These are phyloP conservation scores for Limnephilus marmoratus DNA, from an alignment of 2,888 invertebrate species.

Conservation along the genomic window DNA sequence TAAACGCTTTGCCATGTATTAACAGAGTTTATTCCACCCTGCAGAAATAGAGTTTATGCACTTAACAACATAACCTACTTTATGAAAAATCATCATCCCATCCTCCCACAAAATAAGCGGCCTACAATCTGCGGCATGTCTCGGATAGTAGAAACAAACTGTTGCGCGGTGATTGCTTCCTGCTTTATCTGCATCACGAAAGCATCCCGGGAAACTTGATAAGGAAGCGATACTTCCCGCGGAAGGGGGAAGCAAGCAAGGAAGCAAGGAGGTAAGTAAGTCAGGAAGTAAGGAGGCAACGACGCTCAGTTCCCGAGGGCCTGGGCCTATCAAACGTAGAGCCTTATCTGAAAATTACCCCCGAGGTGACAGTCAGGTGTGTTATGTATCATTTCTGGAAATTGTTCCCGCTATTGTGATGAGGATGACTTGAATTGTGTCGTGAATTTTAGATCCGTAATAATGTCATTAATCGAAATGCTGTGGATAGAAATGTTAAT, in stretches of 20 bases:
- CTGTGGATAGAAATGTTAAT: background rate
- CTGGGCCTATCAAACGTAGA: constrained; percentile 55
- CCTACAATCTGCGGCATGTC: background rate
- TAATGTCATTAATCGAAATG: background rate
- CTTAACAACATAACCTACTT: background rate
- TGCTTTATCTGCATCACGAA: background rate
- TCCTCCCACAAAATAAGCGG: background rate
- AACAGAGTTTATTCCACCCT: too few species aligned
- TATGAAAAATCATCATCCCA: background rate
- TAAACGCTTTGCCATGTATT: background rate
- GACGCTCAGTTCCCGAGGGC: constrained; percentile 30
- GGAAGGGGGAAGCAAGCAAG: constrained; percentile 37
- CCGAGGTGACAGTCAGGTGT: background rate
- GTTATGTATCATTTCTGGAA: background rate
- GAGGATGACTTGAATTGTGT: background rate
- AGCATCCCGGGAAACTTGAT: constrained; percentile 52
- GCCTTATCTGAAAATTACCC: constrained; percentile 61
- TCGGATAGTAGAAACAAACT: background rate
- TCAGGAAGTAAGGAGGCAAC: background rate
- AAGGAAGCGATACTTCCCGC: constrained; percentile 45
- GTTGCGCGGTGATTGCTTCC: constrained; percentile 24
- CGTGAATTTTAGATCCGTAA: background rate
- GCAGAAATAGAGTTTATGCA: too few species aligned
- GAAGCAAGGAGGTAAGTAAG: background rate
- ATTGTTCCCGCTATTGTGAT: background rate